Conservation (phyloP, 2,888 invertebrate genomes). For the Hypsopygia costalis region DNA sequence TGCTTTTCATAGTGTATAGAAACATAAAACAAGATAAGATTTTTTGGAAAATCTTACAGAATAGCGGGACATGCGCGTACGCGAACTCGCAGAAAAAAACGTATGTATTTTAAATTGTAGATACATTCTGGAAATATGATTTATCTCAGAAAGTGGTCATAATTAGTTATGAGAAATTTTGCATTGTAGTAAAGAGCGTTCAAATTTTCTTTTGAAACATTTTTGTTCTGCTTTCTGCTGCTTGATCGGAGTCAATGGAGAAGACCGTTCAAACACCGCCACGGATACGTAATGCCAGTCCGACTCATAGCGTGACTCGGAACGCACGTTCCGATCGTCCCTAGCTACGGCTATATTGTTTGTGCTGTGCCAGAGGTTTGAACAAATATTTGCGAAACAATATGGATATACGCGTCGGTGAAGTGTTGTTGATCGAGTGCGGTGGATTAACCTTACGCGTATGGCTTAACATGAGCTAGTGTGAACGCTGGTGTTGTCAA, state of each 20-base stretch:
- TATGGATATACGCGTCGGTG: slow-evolving; percentile 50
- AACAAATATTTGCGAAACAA: slow-evolving; percentile 43
- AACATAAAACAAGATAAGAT: too few relatives aligned
- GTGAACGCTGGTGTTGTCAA: slow-evolving; percentile 39
- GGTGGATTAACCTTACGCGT: slow-evolving; percentile 51
- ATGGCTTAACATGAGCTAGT: slow-evolving; percentile 52
- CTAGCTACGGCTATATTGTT: slow-evolving; percentile 39
- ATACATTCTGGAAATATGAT: too few relatives aligned
- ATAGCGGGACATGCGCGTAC: too few relatives aligned
- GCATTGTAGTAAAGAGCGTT: too few relatives aligned
- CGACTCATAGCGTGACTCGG: slow-evolving; percentile 47
- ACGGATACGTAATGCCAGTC: slow-evolving; percentile 49
- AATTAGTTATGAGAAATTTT: too few relatives aligned
- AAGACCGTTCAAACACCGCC: slow-evolving; percentile 38
- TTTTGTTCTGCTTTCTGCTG: slow-evolving; percentile 28
- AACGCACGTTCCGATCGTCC: slow-evolving; percentile 55
- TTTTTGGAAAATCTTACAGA: too few relatives aligned
- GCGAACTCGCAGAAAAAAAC: too few relatives aligned
- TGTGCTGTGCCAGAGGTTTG: slow-evolving; percentile 39
- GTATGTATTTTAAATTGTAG: too few relatives aligned
- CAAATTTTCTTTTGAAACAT: slow-evolving; percentile 6
- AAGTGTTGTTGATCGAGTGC: slow-evolving; percentile 57
- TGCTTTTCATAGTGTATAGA: too few relatives aligned
- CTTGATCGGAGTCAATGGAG: slow-evolving; percentile 46
- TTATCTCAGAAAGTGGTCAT: too few relatives aligned